These are phyloP conservation scores for Podargus strigoides DNA, from an alignment of 2,797 vertebrate genomes.

Conservation along the genomic window DNA sequence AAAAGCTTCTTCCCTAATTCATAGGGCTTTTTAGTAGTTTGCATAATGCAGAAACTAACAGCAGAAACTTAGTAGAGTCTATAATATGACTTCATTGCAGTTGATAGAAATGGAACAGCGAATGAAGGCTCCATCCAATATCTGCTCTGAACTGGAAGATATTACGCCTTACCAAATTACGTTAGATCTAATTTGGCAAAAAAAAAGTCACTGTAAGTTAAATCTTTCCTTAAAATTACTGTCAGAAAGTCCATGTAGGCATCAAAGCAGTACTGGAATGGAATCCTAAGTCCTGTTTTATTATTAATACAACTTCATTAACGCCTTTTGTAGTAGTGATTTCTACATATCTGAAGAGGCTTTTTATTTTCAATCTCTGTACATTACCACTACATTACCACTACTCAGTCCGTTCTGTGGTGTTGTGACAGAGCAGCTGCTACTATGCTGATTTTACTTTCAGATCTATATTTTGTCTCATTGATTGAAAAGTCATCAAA, in stretches of 20 bases:
- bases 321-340: background rate
- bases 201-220: background rate
- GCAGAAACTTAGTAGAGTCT: background rate
- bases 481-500: background rate
- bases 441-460: background rate
- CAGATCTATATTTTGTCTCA: background rate
- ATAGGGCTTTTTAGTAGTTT: slow-evolving; percentile 29
- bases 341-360: background rate
- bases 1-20: slow-evolving; percentile 51
- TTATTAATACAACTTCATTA: slow-evolving; percentile 39
- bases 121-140: slow-evolving; percentile 1
- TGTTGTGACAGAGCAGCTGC: background rate
- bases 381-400: rapidly evolving
- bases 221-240: slow-evolving; percentile 26
- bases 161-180: slow-evolving; percentile 23
- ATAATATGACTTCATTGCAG: background rate
- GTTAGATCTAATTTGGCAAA: background rate
- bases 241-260: background rate
- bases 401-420: background rate
- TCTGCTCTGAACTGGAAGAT: slow-evolving; percentile 34
- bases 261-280: slow-evolving; percentile 16
- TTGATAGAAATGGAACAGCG: slow-evolving; percentile 5
- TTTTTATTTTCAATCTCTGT: slow-evolving; percentile 13
- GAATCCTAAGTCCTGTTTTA: background rate
- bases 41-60: slow-evolving; percentile 28